These are phyloP conservation scores for Paratrypauchen microcephalus DNA, from an alignment of 2,797 vertebrate genomes.

Conservation along the genomic window DNA sequence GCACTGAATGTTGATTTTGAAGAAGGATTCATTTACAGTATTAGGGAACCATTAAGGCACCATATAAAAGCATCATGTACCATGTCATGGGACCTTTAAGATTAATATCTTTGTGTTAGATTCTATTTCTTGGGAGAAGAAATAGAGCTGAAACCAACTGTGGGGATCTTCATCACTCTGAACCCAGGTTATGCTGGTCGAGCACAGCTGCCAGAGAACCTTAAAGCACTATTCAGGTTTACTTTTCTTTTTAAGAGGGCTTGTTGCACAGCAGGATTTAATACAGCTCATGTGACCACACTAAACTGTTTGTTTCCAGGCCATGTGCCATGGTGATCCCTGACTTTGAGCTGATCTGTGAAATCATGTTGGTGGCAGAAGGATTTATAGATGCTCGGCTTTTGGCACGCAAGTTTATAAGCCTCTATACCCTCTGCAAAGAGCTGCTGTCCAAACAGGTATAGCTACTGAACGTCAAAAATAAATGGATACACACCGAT, in stretches of 20 bases:
- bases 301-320: constrained; percentile 34
- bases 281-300: not conserved
- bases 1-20: no score
- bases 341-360: constrained; percentile 84
- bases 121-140: constrained; percentile 81
- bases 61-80: no score
- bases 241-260: not conserved
- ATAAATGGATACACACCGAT: not conserved
- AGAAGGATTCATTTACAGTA: no score
- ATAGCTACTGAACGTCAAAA: not conserved
- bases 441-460: constrained; percentile 83
- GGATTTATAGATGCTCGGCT: constrained; percentile 81
- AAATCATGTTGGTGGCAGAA: constrained; percentile 82
- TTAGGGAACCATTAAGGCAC: no score
- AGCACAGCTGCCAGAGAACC: constrained; percentile 80
- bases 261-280: not conserved
- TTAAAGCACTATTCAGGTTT: constrained; percentile 80
- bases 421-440: constrained; percentile 79
- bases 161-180: constrained; percentile 83
- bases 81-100: no score
- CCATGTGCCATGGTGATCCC: constrained; percentile 81
- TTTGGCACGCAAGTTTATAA: constrained; percentile 83
- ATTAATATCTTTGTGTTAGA: constrained; percentile 51
- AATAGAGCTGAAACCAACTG: constrained; percentile 76
- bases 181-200: constrained; percentile 84